Conservation (phyloP, 2,113 vertebrate species). For the Puma concolor region DNA sequence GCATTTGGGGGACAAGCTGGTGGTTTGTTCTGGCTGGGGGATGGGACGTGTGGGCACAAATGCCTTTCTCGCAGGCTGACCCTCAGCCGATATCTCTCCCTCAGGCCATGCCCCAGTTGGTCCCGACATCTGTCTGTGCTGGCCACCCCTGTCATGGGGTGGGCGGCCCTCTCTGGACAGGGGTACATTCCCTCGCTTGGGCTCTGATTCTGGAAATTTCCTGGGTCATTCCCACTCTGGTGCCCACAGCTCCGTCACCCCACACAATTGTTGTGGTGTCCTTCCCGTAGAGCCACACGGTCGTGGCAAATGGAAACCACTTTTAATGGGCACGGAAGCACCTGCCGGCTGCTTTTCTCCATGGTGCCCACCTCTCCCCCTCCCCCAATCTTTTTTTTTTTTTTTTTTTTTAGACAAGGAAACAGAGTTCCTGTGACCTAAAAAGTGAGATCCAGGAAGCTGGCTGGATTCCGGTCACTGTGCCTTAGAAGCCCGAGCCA, state of each 20-base stretch:
- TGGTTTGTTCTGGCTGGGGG: no score
- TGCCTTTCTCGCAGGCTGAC: not conserved
- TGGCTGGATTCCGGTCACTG: not conserved
- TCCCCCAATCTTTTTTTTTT: not conserved
- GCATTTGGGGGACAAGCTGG: not conserved
- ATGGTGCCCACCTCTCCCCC: no score
- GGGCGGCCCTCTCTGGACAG: not conserved
- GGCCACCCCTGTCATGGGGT: no score
- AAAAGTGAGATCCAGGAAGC: not conserved
- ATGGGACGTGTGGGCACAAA: not conserved
- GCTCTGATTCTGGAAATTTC: not conserved
- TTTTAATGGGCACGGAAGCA: not conserved
- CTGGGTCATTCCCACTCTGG: not conserved
- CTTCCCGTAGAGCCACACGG: not conserved
- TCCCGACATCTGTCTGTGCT: not conserved
- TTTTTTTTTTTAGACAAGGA: not conserved
- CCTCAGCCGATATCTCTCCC: not conserved
- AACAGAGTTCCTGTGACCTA: not conserved
- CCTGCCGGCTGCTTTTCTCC: not conserved
- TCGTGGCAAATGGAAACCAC: not conserved
- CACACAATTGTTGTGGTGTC: rapidly evolving
- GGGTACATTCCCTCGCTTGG: not conserved
- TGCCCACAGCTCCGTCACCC: not conserved
- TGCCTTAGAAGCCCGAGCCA: not conserved
- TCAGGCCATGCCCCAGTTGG: not conserved